Evolutionary conservation across 2,797 vertebrate genomes (phyloP), one percentile per base, ranked within the genome.

Genomic region (Tragelaphus oryx): DNA sequence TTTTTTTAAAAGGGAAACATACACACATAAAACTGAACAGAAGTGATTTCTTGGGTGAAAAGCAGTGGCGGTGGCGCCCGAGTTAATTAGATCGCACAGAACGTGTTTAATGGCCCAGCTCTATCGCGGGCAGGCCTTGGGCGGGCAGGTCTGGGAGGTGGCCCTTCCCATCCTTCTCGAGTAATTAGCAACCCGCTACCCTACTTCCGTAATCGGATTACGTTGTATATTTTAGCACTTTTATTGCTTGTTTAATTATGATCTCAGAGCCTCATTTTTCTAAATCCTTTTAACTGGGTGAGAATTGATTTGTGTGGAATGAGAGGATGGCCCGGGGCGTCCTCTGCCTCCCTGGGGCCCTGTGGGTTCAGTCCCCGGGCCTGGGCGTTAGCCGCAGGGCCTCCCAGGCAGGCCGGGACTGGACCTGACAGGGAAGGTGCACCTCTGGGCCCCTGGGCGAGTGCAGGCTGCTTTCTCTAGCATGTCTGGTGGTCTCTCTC

Each of bases 1-100:
- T 99, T 99, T 98, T 98, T 99, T 97, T 3, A 78, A 98, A 98
- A 98, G 98, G 98, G 98, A 99, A 99, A 99, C 98, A 98, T 98
- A 98, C 97, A 97, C 93, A 96, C 98, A 98, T 98, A 98, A 98
- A 98, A 98, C 98, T 97, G 98, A 98, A 96, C 97, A 96, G 97
- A 98, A 98, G 97, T 98, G 98, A 98, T 98, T 98, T 98, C 98
- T 98, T 98, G 97, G 97, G 98, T 98, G 98, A 97, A 98, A 98
- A 98, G 98, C 98, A 98, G 98, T 99, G 98, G 98, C 98, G 98
- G 98, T 98, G 98, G 98, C 97, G 97, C 98, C 98, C 98, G 97
- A 98, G 98, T 99, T 98, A 99, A 99, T 99, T 98, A 98, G 98
- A 98, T 98, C 95, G 94, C 97, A 97, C 98, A 97, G 97, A 98